Percentiles rank a stretch among this genome's conserved stretches.
phyloP scores from a whole-genome alignment of 1,140 invertebrate genomes.

The Bombus breviceps region DNA sequence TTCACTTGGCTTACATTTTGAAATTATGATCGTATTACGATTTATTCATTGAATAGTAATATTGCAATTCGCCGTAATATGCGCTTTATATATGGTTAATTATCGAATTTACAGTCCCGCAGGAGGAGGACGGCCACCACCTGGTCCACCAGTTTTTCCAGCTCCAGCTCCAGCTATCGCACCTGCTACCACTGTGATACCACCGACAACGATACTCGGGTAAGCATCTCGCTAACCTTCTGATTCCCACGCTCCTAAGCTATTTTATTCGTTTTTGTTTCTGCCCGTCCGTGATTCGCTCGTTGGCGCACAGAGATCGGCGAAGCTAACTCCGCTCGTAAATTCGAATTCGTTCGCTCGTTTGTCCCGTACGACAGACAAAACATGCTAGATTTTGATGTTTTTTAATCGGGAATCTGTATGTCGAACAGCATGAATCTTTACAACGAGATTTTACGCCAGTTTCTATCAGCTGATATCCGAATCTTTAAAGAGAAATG shows the following conservation, averaged over 20 bases:
- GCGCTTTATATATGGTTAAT: slow-evolving; percentile 39
- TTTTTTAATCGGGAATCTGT: neutral
- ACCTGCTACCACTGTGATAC: slow-evolving; percentile 73
- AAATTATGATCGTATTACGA: neutral
- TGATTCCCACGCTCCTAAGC: slow-evolving; percentile 12
- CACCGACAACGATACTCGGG: slow-evolving; percentile 76
- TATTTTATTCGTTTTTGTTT: slow-evolving; percentile 37
- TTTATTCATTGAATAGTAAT: neutral
- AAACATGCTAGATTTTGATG: neutral
- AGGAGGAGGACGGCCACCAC: slow-evolving; percentile 77
- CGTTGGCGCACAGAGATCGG: slow-evolving; percentile 3
- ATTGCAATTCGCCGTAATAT: neutral
- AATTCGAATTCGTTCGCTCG: neutral
- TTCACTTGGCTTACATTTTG: neutral
- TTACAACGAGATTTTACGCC: neutral
- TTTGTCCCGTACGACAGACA: neutral
- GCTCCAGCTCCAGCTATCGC: slow-evolving; percentile 76
- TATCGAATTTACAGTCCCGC: slow-evolving; percentile 71
- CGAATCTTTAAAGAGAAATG: neutral
- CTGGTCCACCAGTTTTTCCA: slow-evolving; percentile 81
- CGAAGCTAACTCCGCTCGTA: slow-evolving; percentile 4
- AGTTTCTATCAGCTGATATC: neutral
- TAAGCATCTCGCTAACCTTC: slow-evolving; percentile 56
- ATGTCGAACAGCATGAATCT: neutral
- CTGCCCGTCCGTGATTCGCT: slow-evolving; percentile 14